phyloP scores from a whole-genome alignment of 1,140 invertebrate species.

The Eueides isabella region DNA sequence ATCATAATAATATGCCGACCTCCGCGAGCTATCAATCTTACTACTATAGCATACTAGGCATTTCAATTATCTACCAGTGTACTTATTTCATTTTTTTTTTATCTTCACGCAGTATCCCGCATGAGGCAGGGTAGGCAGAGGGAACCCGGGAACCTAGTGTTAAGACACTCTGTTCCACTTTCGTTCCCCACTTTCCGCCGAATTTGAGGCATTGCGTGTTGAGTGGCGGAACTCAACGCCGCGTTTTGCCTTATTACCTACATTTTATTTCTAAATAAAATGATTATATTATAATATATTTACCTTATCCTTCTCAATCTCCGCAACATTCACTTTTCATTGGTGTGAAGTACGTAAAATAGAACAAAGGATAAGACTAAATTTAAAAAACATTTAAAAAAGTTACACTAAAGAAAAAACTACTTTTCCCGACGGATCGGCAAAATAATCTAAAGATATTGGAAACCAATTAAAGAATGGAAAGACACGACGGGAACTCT shows the following conservation, averaged over 20 bases:
- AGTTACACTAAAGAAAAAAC: constrained; percentile 29
- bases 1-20: too few species aligned
- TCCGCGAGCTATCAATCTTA: too few species aligned
- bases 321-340: constrained; percentile 1
- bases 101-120: not conserved
- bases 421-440: constrained; percentile 32
- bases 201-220: too few species aligned
- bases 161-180: too few species aligned
- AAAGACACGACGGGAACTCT: constrained; percentile 9
- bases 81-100: too few species aligned
- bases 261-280: too few species aligned
- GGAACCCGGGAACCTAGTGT: not conserved
- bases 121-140: not conserved
- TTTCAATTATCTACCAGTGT: too few species aligned
- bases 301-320: constrained; percentile 7
- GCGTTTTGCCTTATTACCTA: too few species aligned
- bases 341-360: constrained; percentile 9
- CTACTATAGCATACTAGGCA: too few species aligned
- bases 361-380: constrained; percentile 10
- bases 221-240: too few species aligned
- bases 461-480: constrained; percentile 35
- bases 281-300: not conserved
- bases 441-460: constrained; percentile 29
- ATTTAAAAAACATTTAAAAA: constrained; percentile 12
- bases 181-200: too few species aligned